A percentile compares a stretch with the other conserved stretches of the same genome.
Evolutionary conservation across 2,888 invertebrate genomes (phyloP).

Genomic region (Perithous albicinctus): DNA sequence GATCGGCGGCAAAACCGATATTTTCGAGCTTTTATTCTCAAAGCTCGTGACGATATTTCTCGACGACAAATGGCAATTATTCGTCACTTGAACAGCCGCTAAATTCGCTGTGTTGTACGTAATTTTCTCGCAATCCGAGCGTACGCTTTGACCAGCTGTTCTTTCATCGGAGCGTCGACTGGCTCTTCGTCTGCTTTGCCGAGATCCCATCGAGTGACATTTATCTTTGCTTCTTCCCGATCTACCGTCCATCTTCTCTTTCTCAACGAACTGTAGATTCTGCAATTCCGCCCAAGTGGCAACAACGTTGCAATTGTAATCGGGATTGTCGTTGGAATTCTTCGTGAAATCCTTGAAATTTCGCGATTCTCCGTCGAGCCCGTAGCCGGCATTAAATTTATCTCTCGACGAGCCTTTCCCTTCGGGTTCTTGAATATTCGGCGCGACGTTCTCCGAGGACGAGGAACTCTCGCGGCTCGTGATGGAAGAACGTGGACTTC

Average conservation of each 20-base stretch:
- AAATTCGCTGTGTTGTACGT: background rate
- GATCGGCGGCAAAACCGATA: background rate
- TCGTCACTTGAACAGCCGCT: background rate
- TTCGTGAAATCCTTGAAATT: constrained; percentile 39
- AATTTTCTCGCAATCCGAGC: background rate
- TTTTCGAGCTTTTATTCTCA: background rate
- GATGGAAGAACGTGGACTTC: constrained; percentile 9
- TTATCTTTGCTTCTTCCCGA: background rate
- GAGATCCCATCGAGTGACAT: background rate
- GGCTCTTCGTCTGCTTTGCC: constrained; percentile 26
- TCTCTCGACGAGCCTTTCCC: constrained; percentile 1
- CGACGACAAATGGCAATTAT: background rate
- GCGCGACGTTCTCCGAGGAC: constrained; percentile 63
- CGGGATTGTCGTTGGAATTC: constrained; percentile 59
- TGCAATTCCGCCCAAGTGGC: constrained; percentile 71
- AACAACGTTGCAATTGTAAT: constrained; percentile 71
- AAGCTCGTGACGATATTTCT: background rate
- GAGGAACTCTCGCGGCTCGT: constrained; percentile 42
- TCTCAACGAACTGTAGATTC: constrained; percentile 53
- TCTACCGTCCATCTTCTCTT: constrained; percentile 33
- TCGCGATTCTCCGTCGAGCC: background rate
- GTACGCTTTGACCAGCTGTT: constrained; percentile 11
- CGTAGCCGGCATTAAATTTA: constrained; percentile 30
- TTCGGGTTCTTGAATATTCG: constrained; percentile 63
- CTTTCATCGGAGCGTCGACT: constrained; percentile 9